Evolutionary conservation across 2,888 invertebrate genomes (phyloP), one percentile per base, ranked within the genome.

Genomic region (Heliconius ethilla): DNA sequence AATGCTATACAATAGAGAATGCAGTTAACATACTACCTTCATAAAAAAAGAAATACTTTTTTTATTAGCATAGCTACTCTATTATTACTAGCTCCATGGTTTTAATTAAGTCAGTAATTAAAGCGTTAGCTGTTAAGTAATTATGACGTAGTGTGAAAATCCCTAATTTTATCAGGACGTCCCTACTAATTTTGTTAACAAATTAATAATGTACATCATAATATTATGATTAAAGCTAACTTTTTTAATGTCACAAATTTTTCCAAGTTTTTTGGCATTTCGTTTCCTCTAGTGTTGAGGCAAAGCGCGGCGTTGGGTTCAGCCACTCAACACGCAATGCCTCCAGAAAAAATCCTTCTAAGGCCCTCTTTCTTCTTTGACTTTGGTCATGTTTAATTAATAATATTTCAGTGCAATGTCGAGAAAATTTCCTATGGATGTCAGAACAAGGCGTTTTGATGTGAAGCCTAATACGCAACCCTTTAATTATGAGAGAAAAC

Each of bases 361-460:
- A n/a, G 3, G 22, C 3, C 59, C 10, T n/a, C n/a, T 9, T 10
- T 10, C 59, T 59, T n/a, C n/a, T 22, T 10, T 40, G 27, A 7
- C 37, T 69, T 40, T 40, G 13, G 7, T 15, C 25, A 45, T 69
- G 7, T 25, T 37, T 15, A 40, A 7, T n/a, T 33, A 13, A 25
- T 69, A 29, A 55, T 55, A 29, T 77, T 77, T 27, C 45, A 80
- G 77, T 27, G 62, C 27, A 29, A 25, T 66, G 29, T 59, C 55
- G 18, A 77, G 73, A 77, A 78, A 51, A 62, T 65, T 75, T 29
- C 75, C 67, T 59, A 33, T 15, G 37, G 79, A 79, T 65, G 78
- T 79, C 0, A 75, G 59, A 67, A 70, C 62, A 18, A 70, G 79
- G 37, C 75, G 73, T 72, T 79, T 79, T 62, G 67, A 51, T 51